Evolutionary conservation across 2,113 vertebrate species (phyloP), one percentile per base, ranked within the genome.

Genomic region (Heptranchias perlo): DNA sequence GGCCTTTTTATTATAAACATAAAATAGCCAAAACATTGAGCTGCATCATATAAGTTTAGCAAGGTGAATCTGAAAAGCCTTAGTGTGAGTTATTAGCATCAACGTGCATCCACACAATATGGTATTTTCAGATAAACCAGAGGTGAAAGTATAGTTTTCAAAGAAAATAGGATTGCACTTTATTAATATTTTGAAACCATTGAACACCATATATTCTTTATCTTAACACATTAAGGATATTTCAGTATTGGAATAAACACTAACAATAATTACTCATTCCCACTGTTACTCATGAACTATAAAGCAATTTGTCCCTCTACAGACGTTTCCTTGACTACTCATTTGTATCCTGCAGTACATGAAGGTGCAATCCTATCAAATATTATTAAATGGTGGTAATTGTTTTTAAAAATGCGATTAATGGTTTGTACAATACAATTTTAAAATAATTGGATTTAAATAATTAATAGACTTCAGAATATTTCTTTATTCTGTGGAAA

Each of bases 401-500:
- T 93, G 61, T 65, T 94, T 93, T 49, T 31, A 69, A 31, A 47
- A 95, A n/a, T 91, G 14, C 62, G 44, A 62, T 52, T 95, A 25
- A 65, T 69, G 35, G 25, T 28, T 69, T 69, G 62, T 10, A 62
- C 14, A 31, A 31, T 18, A 67, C 21, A 49, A 25, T 39, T n/a
- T 69, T 95, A 95, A 67, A 58, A 49, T 69, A 69, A 95, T 35
- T 69, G 44, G 3, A 11, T 25, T 47, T 65, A 49, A 67, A 94
- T 64, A 94, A 95, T 92, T 62, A 62, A 92, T 39, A 7, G 16
- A 28, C 21, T n/a, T 82, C 54, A 62, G 54, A 18, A 61, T n/a
- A 92, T 82, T 82, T 82, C 89, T 62, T 92, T 61, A 92, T 92
- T n/a, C 54, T 39, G 89, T 62, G 54, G 62, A 92, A 92, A 92